Conservation (phyloP, 2,113 vertebrate genomes). For the Myocastor coypus region DNA sequence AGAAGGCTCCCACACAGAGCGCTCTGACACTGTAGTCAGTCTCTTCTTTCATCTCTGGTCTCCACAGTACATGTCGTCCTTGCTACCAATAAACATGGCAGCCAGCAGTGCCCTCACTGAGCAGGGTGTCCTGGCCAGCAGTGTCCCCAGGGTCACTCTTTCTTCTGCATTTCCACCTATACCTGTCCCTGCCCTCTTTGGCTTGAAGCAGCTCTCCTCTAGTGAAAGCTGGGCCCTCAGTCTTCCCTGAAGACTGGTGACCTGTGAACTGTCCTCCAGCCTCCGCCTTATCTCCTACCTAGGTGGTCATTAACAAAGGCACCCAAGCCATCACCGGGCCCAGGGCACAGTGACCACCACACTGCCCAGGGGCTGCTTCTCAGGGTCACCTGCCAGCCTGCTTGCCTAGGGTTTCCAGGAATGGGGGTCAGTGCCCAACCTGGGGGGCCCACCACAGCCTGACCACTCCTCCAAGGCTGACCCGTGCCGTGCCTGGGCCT, state of each 20-base stretch:
- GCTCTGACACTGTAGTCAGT: not conserved
- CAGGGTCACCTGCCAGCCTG: not conserved
- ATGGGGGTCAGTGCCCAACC: not conserved
- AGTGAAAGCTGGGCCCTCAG: not conserved
- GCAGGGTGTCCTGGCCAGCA: not conserved
- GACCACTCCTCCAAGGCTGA: not conserved
- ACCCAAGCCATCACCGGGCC: not conserved
- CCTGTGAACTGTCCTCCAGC: not conserved
- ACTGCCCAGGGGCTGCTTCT: not conserved
- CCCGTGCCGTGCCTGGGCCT: not conserved
- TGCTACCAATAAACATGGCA: not conserved
- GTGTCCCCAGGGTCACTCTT: not conserved
- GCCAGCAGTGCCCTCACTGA: not conserved
- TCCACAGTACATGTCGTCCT: not conserved
- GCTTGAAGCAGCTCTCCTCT: not conserved
- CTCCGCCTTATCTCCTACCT: not conserved
- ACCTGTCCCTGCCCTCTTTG: not conserved
- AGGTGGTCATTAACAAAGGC: not conserved
- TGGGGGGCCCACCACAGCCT: not conserved
- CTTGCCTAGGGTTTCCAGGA: not conserved
- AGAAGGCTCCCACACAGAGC: not conserved
- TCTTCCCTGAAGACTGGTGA: not conserved
- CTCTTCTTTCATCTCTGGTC: not conserved
- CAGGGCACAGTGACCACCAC: too few species aligned
- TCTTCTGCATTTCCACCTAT: not conserved